Conservation (phyloP, 1,140 invertebrate genomes). For the Caerostris darwini region DNA sequence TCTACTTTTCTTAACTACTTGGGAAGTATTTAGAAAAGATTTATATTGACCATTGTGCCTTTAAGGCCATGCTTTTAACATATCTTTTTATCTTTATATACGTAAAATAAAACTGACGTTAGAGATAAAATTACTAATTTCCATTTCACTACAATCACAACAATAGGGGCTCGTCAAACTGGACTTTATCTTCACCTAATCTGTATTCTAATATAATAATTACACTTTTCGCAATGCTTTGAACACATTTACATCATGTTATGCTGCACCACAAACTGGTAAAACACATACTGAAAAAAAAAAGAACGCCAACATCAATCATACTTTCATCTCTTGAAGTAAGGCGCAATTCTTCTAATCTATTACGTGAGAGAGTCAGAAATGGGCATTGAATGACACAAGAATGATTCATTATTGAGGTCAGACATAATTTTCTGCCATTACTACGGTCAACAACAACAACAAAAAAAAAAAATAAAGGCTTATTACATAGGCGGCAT, state of each 20-base stretch:
- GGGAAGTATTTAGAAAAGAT: too few relatives aligned
- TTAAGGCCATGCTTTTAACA: too few relatives aligned
- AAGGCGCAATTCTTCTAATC: not conserved
- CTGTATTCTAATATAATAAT: slow-evolving; percentile 17
- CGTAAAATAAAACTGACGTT: too few relatives aligned
- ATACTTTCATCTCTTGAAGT: slow-evolving; percentile 12
- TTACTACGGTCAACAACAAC: not conserved
- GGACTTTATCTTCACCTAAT: not conserved
- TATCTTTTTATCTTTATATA: too few relatives aligned
- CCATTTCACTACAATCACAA: not conserved
- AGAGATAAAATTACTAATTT: too few relatives aligned
- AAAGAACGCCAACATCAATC: slow-evolving; percentile 1
- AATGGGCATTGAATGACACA: slow-evolving; percentile 25
- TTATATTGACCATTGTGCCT: too few relatives aligned
- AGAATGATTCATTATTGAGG: slow-evolving; percentile 19
- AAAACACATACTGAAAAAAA: not conserved
- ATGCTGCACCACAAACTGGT: not conserved
- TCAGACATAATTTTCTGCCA: slow-evolving; percentile 15
- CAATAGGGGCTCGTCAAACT: not conserved
- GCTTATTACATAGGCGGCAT: not conserved
- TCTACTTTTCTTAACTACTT: too few relatives aligned
- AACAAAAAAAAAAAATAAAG: not conserved
- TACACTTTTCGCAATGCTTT: slow-evolving; percentile 31
- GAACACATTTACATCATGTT: not conserved
- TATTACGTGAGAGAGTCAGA: not conserved